Percentiles rank a stretch among this genome's conserved stretches.
phyloP scores from a whole-genome alignment of 2,113 vertebrate genomes.

The Oxygymnocypris stewartii region DNA sequence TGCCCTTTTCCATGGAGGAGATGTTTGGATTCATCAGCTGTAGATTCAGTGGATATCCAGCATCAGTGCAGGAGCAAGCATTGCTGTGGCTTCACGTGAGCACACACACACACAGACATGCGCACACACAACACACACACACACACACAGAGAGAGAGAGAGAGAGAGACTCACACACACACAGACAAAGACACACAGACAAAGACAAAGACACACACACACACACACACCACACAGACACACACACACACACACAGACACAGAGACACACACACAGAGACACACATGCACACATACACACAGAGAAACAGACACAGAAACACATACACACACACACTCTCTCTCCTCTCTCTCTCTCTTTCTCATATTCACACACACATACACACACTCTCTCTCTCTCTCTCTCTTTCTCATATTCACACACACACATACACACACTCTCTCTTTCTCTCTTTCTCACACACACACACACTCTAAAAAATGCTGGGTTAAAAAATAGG shows the following conservation, averaged over 20 bases:
- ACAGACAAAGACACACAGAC: background rate
- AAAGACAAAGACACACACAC: background rate
- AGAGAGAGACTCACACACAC: background rate
- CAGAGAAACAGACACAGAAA: too few relatives aligned
- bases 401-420: too few relatives aligned
- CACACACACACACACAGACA: background rate
- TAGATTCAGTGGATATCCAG: constrained; percentile 95
- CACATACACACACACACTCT: too few relatives aligned
- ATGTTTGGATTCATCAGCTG: constrained; percentile 99
- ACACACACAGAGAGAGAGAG: background rate
- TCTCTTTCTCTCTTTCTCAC: too few relatives aligned
- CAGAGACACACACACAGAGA: background rate
- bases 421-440: too few relatives aligned
- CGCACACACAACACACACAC: constrained; percentile 42
- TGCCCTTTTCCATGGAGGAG: constrained; percentile 99
- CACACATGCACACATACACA: too few relatives aligned
- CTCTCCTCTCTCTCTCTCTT: too few relatives aligned
- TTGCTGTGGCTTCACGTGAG: constrained; percentile 97
- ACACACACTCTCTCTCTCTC: too few relatives aligned
- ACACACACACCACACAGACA: constrained; percentile 12
- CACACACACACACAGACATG: constrained; percentile 61
- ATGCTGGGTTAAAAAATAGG: too few relatives aligned
- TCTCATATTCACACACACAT: too few relatives aligned
- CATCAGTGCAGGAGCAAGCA: constrained; percentile 96
- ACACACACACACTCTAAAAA: too few relatives aligned